Evolutionary conservation across 92 coral and sea anemone species (phyloP).

Genomic region (Bergia sp.): DNA sequence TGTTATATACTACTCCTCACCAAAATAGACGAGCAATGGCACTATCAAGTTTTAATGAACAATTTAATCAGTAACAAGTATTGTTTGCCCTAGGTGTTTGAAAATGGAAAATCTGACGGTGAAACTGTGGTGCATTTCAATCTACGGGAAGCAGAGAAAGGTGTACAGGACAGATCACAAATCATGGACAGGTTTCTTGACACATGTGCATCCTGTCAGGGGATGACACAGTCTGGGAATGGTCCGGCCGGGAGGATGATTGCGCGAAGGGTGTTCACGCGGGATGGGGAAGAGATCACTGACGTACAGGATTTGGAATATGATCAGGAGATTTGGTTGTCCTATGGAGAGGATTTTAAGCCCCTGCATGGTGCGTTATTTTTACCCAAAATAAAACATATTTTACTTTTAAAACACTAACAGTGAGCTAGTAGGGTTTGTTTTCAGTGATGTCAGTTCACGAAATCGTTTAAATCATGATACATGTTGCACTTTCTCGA

Average conservation of each 20-base stretch:
- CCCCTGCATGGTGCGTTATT: conserved; percentile 71
- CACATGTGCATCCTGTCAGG: conserved; percentile 80
- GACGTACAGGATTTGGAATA: conserved; percentile 78
- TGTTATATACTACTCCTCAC: no score
- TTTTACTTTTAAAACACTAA: no score
- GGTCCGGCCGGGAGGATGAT: conserved; percentile 91
- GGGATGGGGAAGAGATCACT: conserved; percentile 83
- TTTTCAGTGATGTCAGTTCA: no score
- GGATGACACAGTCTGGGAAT: conserved; percentile 69
- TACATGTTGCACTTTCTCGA: no score
- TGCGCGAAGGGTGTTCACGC: conserved; percentile 80
- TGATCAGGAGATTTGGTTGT: conserved; percentile 93
- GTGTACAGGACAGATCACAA: conserved; percentile 70
- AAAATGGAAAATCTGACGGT: conserved; percentile 83
- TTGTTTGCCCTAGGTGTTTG: conserved; percentile 70
- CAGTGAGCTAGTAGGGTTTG: no score
- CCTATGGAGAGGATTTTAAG: conserved; percentile 94
- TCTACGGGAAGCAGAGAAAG: conserved; percentile 92
- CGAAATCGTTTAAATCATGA: no score
- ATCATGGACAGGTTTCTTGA: conserved; percentile 87
- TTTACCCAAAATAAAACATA: background rate
- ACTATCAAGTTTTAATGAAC: background rate
- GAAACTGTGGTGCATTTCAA: conserved; percentile 82
- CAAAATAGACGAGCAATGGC: no score
- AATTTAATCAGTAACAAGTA: background rate